Evolutionary conservation across 1,140 invertebrate genomes (phyloP).

Genomic region (Cyrtorhinus lividipennis): DNA sequence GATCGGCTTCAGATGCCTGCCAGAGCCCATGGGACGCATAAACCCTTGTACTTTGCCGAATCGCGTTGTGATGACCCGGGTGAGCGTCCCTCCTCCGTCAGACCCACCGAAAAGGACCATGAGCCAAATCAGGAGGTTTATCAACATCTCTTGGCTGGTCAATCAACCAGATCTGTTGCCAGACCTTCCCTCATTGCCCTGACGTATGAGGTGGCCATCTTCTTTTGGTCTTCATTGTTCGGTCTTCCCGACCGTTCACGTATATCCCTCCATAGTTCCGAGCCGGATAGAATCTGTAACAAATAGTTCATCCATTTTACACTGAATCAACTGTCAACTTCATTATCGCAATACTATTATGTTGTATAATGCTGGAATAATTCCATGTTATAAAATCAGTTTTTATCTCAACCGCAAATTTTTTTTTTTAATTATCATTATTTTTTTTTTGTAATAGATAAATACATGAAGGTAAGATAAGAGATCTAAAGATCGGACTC

Average conservation of each 20-base stretch:
- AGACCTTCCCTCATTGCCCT: constrained; percentile 1
- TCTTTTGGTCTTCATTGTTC: background rate
- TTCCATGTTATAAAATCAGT: no score
- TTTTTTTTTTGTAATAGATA: no score
- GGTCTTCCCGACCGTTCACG: background rate
- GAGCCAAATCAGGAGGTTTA: constrained; percentile 10
- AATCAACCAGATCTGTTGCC: constrained; percentile 7
- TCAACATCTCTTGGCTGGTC: background rate
- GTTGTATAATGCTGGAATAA: no score
- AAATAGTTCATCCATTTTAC: no score
- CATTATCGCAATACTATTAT: no score
- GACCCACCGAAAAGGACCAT: background rate
- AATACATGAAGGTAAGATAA: no score
- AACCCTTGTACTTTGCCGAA: constrained; percentile 69
- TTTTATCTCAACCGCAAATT: no score
- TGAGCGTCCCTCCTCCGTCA: constrained; percentile 24
- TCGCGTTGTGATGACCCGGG: constrained; percentile 59
- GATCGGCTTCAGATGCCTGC: constrained; percentile 52
- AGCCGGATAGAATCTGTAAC: no score
- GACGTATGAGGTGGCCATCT: background rate
- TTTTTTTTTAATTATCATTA: no score
- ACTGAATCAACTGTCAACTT: no score
- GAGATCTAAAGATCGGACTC: no score
- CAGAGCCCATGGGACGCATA: constrained; percentile 54
- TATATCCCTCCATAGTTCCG: background rate